Conservation (phyloP, 53 echinoderm and acorn worm genomes). For the Hippasteria phrygiana region DNA sequence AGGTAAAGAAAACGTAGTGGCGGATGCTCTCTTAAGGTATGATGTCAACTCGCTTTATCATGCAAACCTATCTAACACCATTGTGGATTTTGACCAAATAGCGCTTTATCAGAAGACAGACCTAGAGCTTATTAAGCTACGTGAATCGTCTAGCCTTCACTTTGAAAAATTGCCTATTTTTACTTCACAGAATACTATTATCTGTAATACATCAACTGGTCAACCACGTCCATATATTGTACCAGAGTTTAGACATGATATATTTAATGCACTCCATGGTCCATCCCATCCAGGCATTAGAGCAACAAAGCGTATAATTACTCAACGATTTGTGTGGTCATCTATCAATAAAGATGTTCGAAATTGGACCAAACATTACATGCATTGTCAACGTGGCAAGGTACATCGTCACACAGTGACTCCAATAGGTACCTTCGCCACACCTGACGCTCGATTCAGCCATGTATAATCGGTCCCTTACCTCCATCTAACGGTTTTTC, state of each 20-base stretch:
- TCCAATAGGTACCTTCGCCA: slow-evolving; percentile 26
- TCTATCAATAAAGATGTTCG: slow-evolving; percentile 16
- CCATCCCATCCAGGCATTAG: slow-evolving; percentile 8
- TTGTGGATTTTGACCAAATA: neutral
- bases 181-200: neutral
- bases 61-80: neutral
- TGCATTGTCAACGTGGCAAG: slow-evolving; percentile 11
- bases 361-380: neutral
- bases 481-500: neutral
- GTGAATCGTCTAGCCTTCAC: slow-evolving; percentile 21
- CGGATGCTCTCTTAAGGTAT: neutral
- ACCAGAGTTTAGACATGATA: neutral
- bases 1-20: slow-evolving; percentile 15
- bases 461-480: slow-evolving; percentile 24
- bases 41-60: neutral
- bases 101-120: neutral
- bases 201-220: slow-evolving; percentile 27
- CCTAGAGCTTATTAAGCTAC: neutral
- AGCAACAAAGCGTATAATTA: slow-evolving; percentile 21
- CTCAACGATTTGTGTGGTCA: slow-evolving; percentile 10
- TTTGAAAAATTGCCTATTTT: neutral
- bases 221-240: neutral
- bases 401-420: slow-evolving; percentile 48
- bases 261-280: too few species aligned
- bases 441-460: slow-evolving; percentile 7